Evolutionary conservation across 2,113 vertebrate species (phyloP).

Genomic region (Aspiorhynchus laticeps): DNA sequence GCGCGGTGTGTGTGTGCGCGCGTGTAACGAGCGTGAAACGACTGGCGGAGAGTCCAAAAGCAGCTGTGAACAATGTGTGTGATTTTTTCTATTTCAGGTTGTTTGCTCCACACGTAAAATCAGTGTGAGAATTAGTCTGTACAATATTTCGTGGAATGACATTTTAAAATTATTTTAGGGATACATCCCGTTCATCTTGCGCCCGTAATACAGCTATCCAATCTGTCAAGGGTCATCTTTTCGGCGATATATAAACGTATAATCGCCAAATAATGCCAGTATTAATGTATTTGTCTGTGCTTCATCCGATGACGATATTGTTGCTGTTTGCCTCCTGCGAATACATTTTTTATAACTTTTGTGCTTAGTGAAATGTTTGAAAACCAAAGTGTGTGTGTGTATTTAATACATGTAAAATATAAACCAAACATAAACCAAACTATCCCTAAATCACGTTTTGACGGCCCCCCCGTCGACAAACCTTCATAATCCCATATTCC

Average conservation of each 20-base stretch:
- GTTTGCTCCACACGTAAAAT: neutral
- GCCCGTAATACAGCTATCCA: neutral
- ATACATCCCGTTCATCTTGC: neutral
- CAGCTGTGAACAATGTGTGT: neutral
- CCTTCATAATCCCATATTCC: neutral
- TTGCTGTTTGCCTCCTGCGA: neutral
- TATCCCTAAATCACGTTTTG: neutral
- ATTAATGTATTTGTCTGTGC: neutral
- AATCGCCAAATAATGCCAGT: neutral
- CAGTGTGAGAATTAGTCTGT: neutral
- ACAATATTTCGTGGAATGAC: neutral
- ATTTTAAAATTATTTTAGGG: neutral
- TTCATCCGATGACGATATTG: neutral
- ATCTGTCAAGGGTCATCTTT: neutral
- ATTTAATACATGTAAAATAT: neutral
- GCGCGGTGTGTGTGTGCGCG: neutral
- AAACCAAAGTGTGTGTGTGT: neutral
- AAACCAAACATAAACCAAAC: neutral
- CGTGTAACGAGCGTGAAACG: slow-evolving; percentile 24
- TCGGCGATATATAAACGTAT: too few relatives aligned
- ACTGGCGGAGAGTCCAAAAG: neutral
- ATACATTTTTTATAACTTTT: neutral
- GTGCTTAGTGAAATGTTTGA: neutral
- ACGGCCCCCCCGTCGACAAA: neutral
- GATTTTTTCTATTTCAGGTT: neutral